phyloP scores from a whole-genome alignment of 2,888 invertebrate genomes.

The Athalia cordata region DNA sequence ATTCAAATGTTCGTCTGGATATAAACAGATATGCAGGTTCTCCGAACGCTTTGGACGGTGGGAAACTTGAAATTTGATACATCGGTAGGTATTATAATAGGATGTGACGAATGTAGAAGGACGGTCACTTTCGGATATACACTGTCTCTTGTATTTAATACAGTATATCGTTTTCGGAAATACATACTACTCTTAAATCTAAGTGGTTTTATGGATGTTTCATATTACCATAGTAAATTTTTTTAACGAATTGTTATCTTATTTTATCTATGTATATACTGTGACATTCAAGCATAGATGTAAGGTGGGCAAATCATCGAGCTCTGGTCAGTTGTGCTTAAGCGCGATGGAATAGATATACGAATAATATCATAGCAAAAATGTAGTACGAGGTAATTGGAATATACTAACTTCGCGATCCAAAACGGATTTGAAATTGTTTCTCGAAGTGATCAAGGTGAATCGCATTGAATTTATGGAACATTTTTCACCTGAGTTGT shows the following conservation, averaged over 20 bases:
- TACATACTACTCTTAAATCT: slow-evolving; percentile 41
- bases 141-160: slow-evolving; percentile 36
- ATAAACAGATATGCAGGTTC: no score
- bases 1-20: no score
- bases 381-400: background rate
- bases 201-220: slow-evolving; percentile 31
- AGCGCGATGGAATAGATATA: background rate
- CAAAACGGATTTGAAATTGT: background rate
- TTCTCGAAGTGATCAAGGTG: background rate
- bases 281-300: background rate
- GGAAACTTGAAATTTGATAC: no score
- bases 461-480: background rate
- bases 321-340: background rate
- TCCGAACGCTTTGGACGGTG: no score
- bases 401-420: background rate
- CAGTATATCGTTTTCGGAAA: slow-evolving; percentile 21
- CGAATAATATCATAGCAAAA: background rate
- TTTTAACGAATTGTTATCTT: slow-evolving; percentile 12
- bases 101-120: background rate
- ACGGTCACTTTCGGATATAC: slow-evolving; percentile 29
- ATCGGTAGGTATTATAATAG: background rate
- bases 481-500: no score
- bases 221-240: background rate
- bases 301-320: background rate
- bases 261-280: background rate